A percentile compares a stretch with the other conserved stretches of the same genome.
These are phyloP conservation scores for Geococcyx californianus DNA, from an alignment of 2,113 vertebrate genomes.

Conservation along the genomic window DNA sequence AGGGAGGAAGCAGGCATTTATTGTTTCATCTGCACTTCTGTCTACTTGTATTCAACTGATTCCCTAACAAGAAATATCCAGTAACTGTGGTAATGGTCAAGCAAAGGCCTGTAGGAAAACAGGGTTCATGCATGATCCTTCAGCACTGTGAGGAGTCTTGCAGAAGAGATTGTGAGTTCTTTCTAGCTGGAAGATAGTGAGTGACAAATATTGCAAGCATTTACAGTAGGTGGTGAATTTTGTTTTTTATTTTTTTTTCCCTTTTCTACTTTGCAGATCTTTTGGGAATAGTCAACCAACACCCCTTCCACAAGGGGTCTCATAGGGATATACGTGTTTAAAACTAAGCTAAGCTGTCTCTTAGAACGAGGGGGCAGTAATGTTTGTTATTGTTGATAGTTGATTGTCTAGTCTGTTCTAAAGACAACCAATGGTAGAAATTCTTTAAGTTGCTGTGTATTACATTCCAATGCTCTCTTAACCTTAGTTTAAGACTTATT, in stretches of 20 bases:
- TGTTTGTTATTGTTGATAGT: neutral
- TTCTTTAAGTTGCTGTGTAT: neutral
- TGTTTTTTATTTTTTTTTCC: no score
- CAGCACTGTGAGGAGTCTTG: neutral
- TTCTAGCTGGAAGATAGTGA: neutral
- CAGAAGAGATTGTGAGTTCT: neutral
- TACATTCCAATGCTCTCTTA: neutral
- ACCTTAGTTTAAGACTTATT: neutral
- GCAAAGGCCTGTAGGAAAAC: neutral
- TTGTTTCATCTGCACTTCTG: neutral
- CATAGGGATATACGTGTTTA: neutral
- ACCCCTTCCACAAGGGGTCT: neutral
- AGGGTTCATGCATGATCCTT: accelerated
- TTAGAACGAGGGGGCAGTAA: neutral
- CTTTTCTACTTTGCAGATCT: neutral
- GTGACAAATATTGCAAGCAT: neutral
- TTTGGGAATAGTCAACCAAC: neutral
- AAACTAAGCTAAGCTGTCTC: neutral
- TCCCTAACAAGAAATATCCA: neutral
- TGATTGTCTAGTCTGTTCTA: neutral
- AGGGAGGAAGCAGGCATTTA: neutral
- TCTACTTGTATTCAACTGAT: neutral
- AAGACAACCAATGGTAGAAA: neutral
- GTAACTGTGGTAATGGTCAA: neutral
- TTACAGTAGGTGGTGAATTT: neutral